Conservation (phyloP, 2,888 invertebrate genomes). For the Lamellibrachia columna region DNA sequence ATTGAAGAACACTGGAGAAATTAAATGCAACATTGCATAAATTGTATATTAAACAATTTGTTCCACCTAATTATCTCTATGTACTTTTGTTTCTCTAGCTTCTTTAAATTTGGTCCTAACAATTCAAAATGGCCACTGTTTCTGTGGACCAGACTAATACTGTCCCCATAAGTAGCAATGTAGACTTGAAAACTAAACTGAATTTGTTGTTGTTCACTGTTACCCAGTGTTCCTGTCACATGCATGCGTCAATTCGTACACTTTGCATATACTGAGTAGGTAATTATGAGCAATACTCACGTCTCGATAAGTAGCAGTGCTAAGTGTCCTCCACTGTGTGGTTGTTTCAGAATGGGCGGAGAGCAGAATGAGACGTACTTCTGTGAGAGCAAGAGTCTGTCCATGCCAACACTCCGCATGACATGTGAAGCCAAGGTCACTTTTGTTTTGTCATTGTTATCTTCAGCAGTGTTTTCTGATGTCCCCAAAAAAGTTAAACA, state of each 20-base stretch:
- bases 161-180: neutral
- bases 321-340: neutral
- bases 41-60: too few relatives aligned
- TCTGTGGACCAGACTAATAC: too few relatives aligned
- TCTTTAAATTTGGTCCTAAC: too few relatives aligned
- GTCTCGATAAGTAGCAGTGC: neutral
- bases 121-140: too few relatives aligned
- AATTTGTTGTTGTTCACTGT: neutral
- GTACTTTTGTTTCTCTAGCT: too few relatives aligned
- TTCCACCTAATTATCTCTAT: too few relatives aligned
- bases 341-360: slow-evolving; percentile 62
- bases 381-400: slow-evolving; percentile 91
- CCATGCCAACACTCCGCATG: slow-evolving; percentile 87
- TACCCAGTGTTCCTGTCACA: neutral
- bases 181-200: neutral
- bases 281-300: neutral
- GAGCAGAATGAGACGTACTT: slow-evolving; percentile 79
- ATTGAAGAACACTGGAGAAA: neutral
- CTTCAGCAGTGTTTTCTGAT: neutral
- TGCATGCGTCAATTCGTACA: neutral
- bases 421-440: slow-evolving; percentile 81
- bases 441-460: neutral
- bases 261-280: neutral
- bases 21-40: too few relatives aligned
- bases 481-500: neutral